phyloP scores from a whole-genome alignment of 2,888 invertebrate genomes.

The Agrotis exclamationis region DNA sequence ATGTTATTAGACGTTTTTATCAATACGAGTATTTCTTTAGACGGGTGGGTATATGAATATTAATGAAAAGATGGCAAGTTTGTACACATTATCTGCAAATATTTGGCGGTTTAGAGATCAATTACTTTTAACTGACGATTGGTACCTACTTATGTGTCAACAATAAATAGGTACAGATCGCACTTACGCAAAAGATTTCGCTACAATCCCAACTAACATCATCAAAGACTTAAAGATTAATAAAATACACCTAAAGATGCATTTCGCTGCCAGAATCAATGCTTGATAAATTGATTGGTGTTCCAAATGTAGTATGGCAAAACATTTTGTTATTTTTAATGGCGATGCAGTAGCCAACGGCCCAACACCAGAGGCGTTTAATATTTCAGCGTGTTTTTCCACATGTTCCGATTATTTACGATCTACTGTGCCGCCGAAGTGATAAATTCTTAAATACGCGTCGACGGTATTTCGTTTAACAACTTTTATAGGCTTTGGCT shows the following conservation, averaged over 20 bases:
- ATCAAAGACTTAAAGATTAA: not conserved
- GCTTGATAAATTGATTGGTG: constrained; percentile 1
- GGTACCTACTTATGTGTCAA: not conserved
- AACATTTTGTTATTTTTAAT: constrained; percentile 19
- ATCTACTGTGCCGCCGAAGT: constrained; percentile 21
- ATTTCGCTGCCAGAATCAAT: not conserved
- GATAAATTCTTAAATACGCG: constrained; percentile 48
- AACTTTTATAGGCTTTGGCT: constrained; percentile 45
- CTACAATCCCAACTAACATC: no score
- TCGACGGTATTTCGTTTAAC: constrained; percentile 27
- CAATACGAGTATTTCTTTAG: constrained; percentile 8
- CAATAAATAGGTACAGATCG: not conserved
- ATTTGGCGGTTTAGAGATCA: constrained; percentile 18
- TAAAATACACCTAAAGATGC: not conserved
- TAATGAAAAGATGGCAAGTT: constrained; percentile 11
- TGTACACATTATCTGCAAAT: not conserved
- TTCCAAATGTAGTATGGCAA: not conserved
- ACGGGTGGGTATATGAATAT: not conserved
- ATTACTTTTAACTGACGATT: constrained; percentile 13
- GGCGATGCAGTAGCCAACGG: not conserved
- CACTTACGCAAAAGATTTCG: not conserved
- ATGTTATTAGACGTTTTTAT: constrained; percentile 4
- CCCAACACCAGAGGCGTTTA: constrained; percentile 30
- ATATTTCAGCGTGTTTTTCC: constrained; percentile 34
- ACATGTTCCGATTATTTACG: constrained; percentile 51